Conservation (phyloP, 92 coral and sea anemone species). For the Palythoa caribaeorum region DNA sequence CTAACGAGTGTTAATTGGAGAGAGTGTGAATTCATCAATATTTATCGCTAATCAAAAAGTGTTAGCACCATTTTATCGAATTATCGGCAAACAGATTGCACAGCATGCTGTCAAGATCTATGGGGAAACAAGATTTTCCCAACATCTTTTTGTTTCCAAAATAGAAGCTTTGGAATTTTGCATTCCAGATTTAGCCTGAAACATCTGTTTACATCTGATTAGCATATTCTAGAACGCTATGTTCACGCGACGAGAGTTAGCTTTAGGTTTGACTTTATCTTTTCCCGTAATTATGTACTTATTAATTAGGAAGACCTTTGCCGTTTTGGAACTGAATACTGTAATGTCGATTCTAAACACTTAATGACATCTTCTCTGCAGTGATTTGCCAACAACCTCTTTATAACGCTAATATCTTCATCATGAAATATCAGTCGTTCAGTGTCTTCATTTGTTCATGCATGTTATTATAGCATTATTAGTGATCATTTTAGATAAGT, state of each 20-base stretch:
- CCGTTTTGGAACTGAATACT: not conserved
- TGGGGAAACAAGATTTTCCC: not conserved
- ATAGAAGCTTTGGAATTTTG: not conserved
- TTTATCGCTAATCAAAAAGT: not conserved
- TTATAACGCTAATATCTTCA: not conserved
- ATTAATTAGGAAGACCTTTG: not conserved
- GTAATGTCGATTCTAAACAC: not conserved
- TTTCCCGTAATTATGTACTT: not conserved
- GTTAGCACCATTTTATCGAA: constrained; percentile 1
- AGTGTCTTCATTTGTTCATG: not conserved
- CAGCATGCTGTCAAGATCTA: not conserved
- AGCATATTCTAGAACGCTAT: constrained; percentile 25
- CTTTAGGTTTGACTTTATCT: not conserved
- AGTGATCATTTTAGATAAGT: not conserved
- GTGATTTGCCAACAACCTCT: not conserved
- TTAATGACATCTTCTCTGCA: not conserved
- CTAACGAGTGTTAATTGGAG: not conserved
- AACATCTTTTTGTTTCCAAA: not conserved
- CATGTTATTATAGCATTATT: constrained; percentile 21
- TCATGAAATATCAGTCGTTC: not conserved
- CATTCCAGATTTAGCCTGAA: not conserved
- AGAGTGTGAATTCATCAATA: not conserved
- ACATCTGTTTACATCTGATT: constrained; percentile 35
- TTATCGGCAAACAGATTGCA: not conserved
- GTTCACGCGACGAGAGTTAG: constrained; percentile 29